Percentiles rank a stretch among this genome's conserved stretches.
Evolutionary conservation across 2,888 invertebrate species (phyloP).

Genomic region (Aleiodes leptofemur): DNA sequence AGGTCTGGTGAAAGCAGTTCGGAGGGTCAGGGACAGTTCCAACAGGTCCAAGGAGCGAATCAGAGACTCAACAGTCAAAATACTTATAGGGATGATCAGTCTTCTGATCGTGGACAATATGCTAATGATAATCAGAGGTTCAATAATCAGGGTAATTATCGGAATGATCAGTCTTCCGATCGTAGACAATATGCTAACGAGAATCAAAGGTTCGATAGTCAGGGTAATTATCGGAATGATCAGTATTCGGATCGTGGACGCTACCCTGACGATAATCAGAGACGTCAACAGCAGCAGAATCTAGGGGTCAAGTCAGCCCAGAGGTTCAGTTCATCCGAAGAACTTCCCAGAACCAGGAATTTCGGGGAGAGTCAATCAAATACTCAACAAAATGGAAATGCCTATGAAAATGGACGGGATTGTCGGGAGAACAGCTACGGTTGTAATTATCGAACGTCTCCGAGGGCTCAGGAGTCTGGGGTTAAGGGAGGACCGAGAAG

Average conservation of each 20-base stretch:
- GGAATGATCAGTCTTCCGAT: background rate
- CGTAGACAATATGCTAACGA: background rate
- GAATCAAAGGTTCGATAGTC: no score
- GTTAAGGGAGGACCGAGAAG: background rate
- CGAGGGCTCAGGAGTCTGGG: background rate
- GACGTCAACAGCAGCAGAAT: no score
- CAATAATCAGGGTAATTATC: background rate
- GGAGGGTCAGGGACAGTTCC: no score
- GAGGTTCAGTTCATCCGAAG: no score
- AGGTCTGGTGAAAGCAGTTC: no score
- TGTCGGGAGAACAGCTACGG: conserved; percentile 28
- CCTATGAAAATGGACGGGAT: conserved; percentile 4
- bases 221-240: background rate
- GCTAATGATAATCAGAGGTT: background rate
- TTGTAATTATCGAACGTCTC: conserved; percentile 13
- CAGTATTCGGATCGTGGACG: background rate
- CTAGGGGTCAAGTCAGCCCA: no score
- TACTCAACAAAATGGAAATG: no score
- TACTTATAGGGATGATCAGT: background rate
- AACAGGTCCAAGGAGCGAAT: background rate
- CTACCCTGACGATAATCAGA: background rate
- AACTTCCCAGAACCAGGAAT: no score
- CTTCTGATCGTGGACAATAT: background rate
- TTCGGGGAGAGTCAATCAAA: no score
- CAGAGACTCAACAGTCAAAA: background rate